A percentile compares a stretch with the other conserved stretches of the same genome.
phyloP scores from a whole-genome alignment of 30 jellyfish, hydroid and myxozoan species.

The Chironex yamaguchii region DNA sequence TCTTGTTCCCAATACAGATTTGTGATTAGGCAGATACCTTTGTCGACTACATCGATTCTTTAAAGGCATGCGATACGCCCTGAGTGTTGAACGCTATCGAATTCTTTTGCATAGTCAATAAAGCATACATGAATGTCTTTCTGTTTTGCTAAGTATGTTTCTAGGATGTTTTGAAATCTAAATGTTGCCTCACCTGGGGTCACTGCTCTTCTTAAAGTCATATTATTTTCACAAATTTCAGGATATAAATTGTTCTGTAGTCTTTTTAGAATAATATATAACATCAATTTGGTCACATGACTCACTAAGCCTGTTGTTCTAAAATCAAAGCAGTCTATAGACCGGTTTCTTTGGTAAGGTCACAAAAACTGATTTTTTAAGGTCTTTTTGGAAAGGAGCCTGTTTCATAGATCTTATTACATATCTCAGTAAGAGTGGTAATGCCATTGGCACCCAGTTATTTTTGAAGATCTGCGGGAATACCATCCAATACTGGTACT shows the following conservation, averaged over 20 bases:
- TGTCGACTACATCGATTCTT: too few species aligned
- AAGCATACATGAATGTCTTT: conserved; percentile 17
- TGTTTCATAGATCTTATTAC: conserved; percentile 4
- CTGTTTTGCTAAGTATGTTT: too few species aligned
- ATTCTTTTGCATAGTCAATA: conserved; percentile 6
- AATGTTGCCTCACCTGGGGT: conserved; percentile 14
- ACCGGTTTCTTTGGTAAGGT: conserved; percentile 33
- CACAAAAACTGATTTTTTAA: neutral
- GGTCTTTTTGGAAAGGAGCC: conserved; percentile 9
- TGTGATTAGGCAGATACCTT: too few species aligned
- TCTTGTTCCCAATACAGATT: too few species aligned
- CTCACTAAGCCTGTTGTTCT: conserved; percentile 21
- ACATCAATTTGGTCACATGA: neutral
- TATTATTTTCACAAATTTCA: neutral
- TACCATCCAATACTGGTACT: conserved; percentile 8
- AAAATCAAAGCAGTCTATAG: conserved; percentile 6
- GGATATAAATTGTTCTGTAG: neutral
- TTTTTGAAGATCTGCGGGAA: neutral
- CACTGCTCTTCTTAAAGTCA: neutral
- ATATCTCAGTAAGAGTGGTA: neutral
- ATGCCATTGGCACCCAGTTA: neutral
- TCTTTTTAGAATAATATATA: neutral
- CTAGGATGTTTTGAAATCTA: neutral
- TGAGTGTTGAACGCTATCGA: too few species aligned
- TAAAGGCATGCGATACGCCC: too few species aligned